A percentile compares a stretch with the other conserved stretches of the same genome.
Conservation (phyloP, 2,888 invertebrate genomes). For the Nomada hirtipes region DNA sequence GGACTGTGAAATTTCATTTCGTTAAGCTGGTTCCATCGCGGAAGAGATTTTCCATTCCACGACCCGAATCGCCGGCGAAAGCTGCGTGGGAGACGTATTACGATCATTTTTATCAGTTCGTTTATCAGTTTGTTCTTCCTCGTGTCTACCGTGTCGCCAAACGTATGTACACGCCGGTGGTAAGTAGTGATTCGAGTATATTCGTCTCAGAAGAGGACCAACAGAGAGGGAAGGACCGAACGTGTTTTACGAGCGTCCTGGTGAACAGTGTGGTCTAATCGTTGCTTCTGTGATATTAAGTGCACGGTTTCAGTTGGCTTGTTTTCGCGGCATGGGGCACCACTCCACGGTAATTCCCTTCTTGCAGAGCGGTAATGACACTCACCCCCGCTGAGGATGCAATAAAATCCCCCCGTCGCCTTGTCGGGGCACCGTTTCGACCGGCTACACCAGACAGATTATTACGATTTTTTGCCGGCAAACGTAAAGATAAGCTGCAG, state of each 20-base stretch:
- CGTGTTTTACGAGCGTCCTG: slow-evolving; percentile 64
- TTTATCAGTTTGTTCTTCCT: slow-evolving; percentile 36
- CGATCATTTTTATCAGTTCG: slow-evolving; percentile 62
- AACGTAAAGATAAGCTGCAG: slow-evolving; percentile 27
- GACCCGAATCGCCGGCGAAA: slow-evolving; percentile 36
- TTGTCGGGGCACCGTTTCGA: slow-evolving; percentile 33
- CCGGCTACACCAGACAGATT: slow-evolving; percentile 35
- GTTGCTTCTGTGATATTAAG: slow-evolving; percentile 68
- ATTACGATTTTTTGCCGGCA: slow-evolving; percentile 19
- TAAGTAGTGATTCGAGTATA: background rate
- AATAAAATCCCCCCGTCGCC: slow-evolving; percentile 62
- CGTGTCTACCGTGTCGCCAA: background rate
- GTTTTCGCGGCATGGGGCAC: slow-evolving; percentile 46
- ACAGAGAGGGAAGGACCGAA: background rate
- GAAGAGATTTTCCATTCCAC: slow-evolving; percentile 64
- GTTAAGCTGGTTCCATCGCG: slow-evolving; percentile 69
- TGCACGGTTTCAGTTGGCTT: slow-evolving; percentile 58
- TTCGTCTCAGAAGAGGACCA: no score
- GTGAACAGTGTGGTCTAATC: slow-evolving; percentile 66
- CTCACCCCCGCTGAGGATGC: slow-evolving; percentile 44
- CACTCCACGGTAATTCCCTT: slow-evolving; percentile 45
- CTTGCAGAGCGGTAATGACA: slow-evolving; percentile 57
- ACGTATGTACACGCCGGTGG: slow-evolving; percentile 27
- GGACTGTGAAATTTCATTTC: slow-evolving; percentile 73
- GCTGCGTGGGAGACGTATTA: slow-evolving; percentile 53